phyloP scores from a whole-genome alignment of 2,888 invertebrate genomes.

The Protophormia terraenovae region DNA sequence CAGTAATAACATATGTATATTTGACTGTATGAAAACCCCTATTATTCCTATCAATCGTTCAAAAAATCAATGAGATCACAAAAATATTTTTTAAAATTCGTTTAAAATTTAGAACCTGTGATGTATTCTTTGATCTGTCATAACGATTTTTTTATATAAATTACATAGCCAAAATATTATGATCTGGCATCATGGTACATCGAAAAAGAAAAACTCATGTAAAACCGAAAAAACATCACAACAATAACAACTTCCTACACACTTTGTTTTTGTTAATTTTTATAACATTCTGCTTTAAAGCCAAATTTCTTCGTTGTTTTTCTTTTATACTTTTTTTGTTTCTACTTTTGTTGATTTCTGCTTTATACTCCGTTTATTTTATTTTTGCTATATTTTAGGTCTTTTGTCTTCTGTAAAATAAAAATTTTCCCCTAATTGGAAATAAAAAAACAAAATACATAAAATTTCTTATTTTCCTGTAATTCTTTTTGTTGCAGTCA shows the following conservation, averaged over 20 bases:
- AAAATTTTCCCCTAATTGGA: constrained; percentile 24
- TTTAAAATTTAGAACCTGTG: no score
- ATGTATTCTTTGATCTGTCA: no score
- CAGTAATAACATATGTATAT: no score
- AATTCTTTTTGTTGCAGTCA: neutral
- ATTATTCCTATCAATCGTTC: no score
- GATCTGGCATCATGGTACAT: neutral
- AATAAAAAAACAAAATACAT: neutral
- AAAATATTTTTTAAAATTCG: no score
- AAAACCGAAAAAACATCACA: constrained; percentile 48
- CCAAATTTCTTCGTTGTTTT: constrained; percentile 40
- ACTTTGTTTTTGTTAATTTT: constrained; percentile 49
- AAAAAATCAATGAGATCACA: no score
- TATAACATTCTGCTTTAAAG: constrained; percentile 51
- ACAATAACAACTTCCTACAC: constrained; percentile 64
- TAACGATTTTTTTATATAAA: neutral
- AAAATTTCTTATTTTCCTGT: constrained; percentile 3
- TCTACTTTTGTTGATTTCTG: neutral
- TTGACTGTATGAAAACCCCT: no score
- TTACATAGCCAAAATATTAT: neutral
- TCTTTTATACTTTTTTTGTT: neutral
- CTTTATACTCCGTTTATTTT: constrained; percentile 20
- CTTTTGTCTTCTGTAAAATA: neutral
- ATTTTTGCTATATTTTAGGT: neutral
- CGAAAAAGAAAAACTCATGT: constrained; percentile 37